Evolutionary conservation across 2,888 invertebrate genomes (phyloP).

Genomic region (Xylocampa areola): DNA sequence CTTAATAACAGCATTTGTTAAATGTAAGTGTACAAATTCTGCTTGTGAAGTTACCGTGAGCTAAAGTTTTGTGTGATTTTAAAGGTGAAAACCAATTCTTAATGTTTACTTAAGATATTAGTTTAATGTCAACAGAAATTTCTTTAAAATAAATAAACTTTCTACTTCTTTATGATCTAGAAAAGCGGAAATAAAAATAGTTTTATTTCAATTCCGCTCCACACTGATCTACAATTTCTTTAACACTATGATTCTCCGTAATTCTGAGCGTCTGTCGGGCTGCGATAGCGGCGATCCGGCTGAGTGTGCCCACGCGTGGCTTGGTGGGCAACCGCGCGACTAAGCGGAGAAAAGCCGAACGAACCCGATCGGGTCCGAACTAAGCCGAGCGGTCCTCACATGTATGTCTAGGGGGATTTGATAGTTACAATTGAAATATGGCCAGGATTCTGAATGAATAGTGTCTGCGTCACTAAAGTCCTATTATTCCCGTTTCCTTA

Average conservation of each 20-base stretch:
- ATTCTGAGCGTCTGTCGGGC: slow-evolving; percentile 10
- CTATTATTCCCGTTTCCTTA: slow-evolving; percentile 29
- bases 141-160: too few species aligned
- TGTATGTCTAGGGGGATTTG: slow-evolving; percentile 32
- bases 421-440: slow-evolving; percentile 38
- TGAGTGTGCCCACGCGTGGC: slow-evolving; percentile 25
- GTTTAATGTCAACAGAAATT: too few species aligned
- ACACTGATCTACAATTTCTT: not conserved
- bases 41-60: too few species aligned
- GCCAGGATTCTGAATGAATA: slow-evolving; percentile 26
- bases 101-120: too few species aligned
- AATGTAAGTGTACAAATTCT: too few species aligned
- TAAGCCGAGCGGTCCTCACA: too few species aligned
- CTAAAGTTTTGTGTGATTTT: too few species aligned
- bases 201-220: not conserved
- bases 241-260: slow-evolving; percentile 1
- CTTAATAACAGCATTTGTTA: too few species aligned
- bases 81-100: too few species aligned
- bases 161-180: not conserved
- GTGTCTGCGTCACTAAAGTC: slow-evolving; percentile 20
- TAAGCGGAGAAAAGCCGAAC: slow-evolving; percentile 15
- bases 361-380: too few species aligned
- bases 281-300: slow-evolving; percentile 33
- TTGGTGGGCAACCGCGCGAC: slow-evolving; percentile 12
- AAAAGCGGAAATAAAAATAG: not conserved